Conservation (phyloP, 2,888 invertebrate species). For the Lycocerus yunnanus region DNA sequence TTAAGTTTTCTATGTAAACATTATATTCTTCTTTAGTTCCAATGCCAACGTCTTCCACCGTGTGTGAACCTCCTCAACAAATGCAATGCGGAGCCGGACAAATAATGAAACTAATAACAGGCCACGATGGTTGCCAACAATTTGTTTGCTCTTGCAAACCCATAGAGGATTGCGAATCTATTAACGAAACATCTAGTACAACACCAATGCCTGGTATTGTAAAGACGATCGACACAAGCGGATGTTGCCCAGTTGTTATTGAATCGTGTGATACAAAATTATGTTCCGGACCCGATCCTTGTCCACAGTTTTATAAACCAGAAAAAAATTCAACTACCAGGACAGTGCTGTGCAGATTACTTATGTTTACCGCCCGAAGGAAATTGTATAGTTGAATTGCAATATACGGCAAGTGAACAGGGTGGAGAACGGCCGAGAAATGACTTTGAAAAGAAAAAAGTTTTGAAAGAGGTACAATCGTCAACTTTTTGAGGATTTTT, state of each 20-base stretch:
- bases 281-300: constrained; percentile 66
- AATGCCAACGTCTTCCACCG: constrained; percentile 57
- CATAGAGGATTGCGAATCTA: constrained; percentile 66
- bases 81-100: constrained; percentile 75
- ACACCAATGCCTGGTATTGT: constrained; percentile 65
- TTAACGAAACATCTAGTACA: constrained; percentile 50
- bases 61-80: constrained; percentile 69
- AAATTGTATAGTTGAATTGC: constrained; percentile 66
- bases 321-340: constrained; percentile 41
- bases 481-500: not conserved
- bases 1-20: not conserved
- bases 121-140: constrained; percentile 69
- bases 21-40: constrained; percentile 56
- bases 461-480: constrained; percentile 61
- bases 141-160: constrained; percentile 81
- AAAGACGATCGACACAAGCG: constrained; percentile 61
- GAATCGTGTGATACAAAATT: constrained; percentile 64
- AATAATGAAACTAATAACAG: constrained; percentile 68
- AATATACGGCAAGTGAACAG: constrained; percentile 59
- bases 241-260: constrained; percentile 72
- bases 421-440: constrained; percentile 60
- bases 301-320: constrained; percentile 64
- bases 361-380: constrained; percentile 69
- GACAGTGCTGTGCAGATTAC: constrained; percentile 69
- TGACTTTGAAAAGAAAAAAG: constrained; percentile 55